These are phyloP conservation scores for Hozukius guyotensis DNA, from an alignment of 2,797 vertebrate species.

Conservation along the genomic window DNA sequence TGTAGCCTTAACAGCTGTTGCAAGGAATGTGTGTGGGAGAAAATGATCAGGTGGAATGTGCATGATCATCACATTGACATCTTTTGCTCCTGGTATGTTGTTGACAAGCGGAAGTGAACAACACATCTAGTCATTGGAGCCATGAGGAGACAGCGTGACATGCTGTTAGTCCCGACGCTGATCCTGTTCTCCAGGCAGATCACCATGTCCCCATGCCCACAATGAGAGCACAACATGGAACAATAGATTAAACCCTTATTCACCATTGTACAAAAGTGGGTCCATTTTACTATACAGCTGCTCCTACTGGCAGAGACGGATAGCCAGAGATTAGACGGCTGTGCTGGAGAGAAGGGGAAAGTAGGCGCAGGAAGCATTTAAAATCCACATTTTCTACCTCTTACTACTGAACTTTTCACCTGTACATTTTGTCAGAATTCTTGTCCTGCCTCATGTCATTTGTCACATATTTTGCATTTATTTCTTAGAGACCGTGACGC, in stretches of 20 bases:
- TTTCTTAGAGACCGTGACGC: neutral
- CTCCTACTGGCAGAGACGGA: neutral
- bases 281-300: conserved; percentile 21
- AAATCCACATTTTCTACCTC: neutral
- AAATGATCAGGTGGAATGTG: conserved; percentile 71
- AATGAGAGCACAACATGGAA: conserved; percentile 9
- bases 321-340: neutral
- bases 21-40: conserved; percentile 47
- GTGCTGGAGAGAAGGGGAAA: neutral
- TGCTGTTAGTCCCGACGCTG: conserved; percentile 4
- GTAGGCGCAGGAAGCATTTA: neutral
- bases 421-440: neutral
- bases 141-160: conserved; percentile 59
- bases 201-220: neutral
- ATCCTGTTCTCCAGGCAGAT: conserved; percentile 14
- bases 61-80: conserved; percentile 74
- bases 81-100: conserved; percentile 71
- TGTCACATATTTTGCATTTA: neutral
- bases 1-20: conserved; percentile 49
- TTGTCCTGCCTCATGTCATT: neutral
- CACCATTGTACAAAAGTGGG: conserved; percentile 33
- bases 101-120: conserved; percentile 76
- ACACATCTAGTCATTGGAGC: conserved; percentile 61
- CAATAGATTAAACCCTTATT: conserved; percentile 41
- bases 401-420: conserved; percentile 14